Conservation (phyloP, 1,140 invertebrate genomes). For the Saxidomus purpurata region DNA sequence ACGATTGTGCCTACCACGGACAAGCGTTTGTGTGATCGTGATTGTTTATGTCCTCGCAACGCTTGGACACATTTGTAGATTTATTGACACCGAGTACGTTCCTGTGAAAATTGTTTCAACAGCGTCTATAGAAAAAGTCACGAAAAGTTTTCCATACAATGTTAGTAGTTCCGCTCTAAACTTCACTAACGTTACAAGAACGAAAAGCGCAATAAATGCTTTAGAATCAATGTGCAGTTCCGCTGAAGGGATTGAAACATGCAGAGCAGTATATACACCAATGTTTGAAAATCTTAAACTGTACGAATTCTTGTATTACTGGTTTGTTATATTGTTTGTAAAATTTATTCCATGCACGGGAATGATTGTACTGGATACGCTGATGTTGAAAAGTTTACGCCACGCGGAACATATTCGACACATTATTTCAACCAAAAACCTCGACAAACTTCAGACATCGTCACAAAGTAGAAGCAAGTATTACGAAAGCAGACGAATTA, state of each 20-base stretch:
- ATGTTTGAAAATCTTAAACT: conserved; percentile 32
- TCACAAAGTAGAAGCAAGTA: not conserved
- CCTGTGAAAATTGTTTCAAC: conserved; percentile 52
- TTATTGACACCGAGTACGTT: conserved; percentile 58
- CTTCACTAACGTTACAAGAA: not conserved
- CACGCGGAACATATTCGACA: conserved; percentile 34
- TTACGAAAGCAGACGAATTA: conserved; percentile 55
- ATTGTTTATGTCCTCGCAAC: conserved; percentile 34
- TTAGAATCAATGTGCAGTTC: not conserved
- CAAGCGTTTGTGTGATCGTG: conserved; percentile 11
- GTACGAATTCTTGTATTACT: conserved; percentile 62
- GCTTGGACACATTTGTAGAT: conserved; percentile 51
- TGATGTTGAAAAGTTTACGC: conserved; percentile 46
- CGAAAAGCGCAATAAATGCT: not conserved
- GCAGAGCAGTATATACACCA: conserved; percentile 52
- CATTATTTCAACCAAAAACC: not conserved
- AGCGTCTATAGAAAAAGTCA: not conserved
- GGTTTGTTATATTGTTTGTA: conserved; percentile 63
- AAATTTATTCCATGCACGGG: conserved; percentile 58
- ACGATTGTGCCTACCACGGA: conserved; percentile 31
- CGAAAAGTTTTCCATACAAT: not conserved
- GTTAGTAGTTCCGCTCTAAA: not conserved
- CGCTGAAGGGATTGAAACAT: conserved; percentile 34
- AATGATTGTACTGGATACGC: conserved; percentile 35
- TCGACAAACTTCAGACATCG: not conserved